These are phyloP conservation scores for Sycophila sp. DNA, from an alignment of 1,140 invertebrate genomes.

Conservation along the genomic window DNA sequence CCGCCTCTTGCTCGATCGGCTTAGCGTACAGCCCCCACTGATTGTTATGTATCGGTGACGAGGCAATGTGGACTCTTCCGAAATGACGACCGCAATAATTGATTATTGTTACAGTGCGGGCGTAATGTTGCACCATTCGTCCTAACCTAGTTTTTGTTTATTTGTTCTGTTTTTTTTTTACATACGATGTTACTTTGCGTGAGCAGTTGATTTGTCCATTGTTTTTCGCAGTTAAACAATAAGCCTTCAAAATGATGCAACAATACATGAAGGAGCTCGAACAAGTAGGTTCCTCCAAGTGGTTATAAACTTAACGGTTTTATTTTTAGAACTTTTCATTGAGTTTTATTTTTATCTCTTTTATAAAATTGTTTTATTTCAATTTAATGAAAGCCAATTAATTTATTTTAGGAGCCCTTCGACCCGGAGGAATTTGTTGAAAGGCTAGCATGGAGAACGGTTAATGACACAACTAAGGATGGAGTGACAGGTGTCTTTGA, in stretches of 20 bases:
- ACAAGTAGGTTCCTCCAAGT: constrained; percentile 70
- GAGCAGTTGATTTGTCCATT: not conserved
- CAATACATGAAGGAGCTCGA: constrained; percentile 86
- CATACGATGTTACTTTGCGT: not conserved
- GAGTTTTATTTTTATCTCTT: too few species aligned
- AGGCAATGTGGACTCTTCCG: not conserved
- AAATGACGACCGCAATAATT: not conserved
- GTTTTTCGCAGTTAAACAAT: not conserved
- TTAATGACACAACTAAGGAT: constrained; percentile 77
- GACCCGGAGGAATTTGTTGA: constrained; percentile 98
- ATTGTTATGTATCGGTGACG: not conserved
- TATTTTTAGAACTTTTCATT: not conserved
- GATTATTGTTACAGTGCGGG: not conserved
- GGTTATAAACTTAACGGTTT: too few species aligned
- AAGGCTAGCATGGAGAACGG: constrained; percentile 91
- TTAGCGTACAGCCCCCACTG: too few species aligned
- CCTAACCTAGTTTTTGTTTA: constrained; percentile 7
- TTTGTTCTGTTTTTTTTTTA: not conserved
- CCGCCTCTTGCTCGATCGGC: not conserved
- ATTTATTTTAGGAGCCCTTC: constrained; percentile 83
- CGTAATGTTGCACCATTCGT: not conserved
- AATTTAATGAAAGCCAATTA: not conserved
- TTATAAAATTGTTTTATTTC: not conserved
- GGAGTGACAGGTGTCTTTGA: constrained; percentile 77
- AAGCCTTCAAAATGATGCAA: constrained; percentile 77